phyloP scores from a whole-genome alignment of 2,113 vertebrate species.

The Sigmodon hispidus region DNA sequence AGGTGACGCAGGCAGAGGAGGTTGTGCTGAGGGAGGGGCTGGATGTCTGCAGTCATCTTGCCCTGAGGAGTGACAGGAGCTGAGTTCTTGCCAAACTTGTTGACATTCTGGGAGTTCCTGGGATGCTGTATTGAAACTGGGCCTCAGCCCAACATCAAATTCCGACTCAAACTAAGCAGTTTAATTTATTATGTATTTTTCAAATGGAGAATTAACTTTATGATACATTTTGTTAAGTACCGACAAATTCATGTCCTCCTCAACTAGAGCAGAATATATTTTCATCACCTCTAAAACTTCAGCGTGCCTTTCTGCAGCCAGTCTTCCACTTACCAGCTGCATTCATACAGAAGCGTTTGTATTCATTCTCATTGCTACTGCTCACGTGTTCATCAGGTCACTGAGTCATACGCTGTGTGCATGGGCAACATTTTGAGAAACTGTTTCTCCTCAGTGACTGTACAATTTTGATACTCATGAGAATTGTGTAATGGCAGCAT shows the following conservation, averaged over 20 bases:
- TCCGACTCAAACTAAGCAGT: not conserved
- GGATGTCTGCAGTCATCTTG: not conserved
- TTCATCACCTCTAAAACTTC: not conserved
- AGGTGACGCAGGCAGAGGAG: not conserved
- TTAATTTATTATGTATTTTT: not conserved
- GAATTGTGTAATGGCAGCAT: not conserved
- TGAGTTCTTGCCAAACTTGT: not conserved
- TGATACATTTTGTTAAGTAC: not conserved
- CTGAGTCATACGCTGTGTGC: not conserved
- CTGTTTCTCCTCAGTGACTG: not conserved
- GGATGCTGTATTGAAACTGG: not conserved
- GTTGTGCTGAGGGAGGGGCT: not conserved
- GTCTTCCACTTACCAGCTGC: not conserved
- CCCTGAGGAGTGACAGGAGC: not conserved
- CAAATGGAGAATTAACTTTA: not conserved
- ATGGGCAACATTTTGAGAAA: not conserved
- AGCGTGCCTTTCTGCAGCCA: not conserved
- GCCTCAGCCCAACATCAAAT: not conserved
- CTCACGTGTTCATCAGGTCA: not conserved
- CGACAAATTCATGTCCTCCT: not conserved
- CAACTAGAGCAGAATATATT: not conserved
- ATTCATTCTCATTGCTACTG: not conserved
- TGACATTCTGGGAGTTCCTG: not conserved
- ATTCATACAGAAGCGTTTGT: not conserved
- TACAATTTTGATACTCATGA: not conserved